Base-by-base conservation (phyloP, 2,113 vertebrate species). In the Gnathonemus longibarbis region DNA sequence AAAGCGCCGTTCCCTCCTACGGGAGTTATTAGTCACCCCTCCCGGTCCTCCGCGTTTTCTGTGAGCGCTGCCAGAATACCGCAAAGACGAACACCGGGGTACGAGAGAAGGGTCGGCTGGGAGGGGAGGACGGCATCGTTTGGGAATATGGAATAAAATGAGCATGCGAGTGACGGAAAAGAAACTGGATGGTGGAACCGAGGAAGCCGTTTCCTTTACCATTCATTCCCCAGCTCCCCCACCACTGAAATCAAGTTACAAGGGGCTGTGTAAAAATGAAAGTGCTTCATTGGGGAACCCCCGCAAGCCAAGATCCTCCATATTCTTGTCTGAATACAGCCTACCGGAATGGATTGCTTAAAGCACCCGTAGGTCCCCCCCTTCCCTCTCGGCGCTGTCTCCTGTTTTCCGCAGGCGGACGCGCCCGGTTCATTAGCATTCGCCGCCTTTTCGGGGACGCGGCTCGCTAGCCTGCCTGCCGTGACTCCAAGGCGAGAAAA, bases 381-480 rank as follows among this genome's bases (percentile, higher is more conserved):
- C 91, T 93, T 91, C 92, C 92, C 92, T 93, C 91, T 94, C 93
- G 94, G 94, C 95, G 93, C 45, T 17, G 24, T 39, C 27, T 19
- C n/a, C 46, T 50, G n/a, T 88, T 39, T 39, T 89, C 88, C 58
- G 11, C 87, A 95, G 94, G 95, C 94, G 95, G 95, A 94, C 94
- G 93, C 94, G 91, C 93, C 93, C 21, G 91, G 92, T 95, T 96
- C 96, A 96, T 96, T 96, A 95, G 95, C 95, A 96, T 96, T 96
- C 96, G 95, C 92, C 39, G 94, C 93, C 95, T 93, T 94, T 94
- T 92, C 94, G 89, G 88, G 95, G 95, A 94, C 93, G 93, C 90
- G 91, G 95, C 94, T 94, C 93, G 90, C 92, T 94, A 92, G 94
- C 91, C 93, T 84, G 92, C 92, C 93, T 94, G 91, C 93, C 91